phyloP scores from a whole-genome alignment of 1,140 invertebrate genomes.

The Bombus waltoni region DNA sequence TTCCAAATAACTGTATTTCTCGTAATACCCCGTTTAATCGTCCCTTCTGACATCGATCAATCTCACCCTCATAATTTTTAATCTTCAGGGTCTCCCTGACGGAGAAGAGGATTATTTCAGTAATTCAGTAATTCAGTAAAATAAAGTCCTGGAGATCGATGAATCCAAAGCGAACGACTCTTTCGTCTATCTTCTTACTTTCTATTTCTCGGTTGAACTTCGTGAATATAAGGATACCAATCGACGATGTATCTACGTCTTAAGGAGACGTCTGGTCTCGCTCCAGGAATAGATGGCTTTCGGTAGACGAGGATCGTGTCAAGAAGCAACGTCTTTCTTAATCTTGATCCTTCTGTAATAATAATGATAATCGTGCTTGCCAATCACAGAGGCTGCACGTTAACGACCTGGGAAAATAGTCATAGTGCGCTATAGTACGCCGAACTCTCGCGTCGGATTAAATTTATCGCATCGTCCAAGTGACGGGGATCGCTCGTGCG shows the following conservation, averaged over 20 bases:
- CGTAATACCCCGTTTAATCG: background rate
- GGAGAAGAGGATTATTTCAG: background rate
- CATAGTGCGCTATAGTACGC: background rate
- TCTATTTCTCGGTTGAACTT: background rate
- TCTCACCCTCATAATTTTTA: background rate
- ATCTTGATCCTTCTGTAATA: background rate
- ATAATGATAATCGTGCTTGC: conserved; percentile 34
- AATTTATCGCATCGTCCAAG: conserved; percentile 15
- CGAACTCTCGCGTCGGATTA: background rate
- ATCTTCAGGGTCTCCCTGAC: background rate
- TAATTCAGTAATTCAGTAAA: too few relatives aligned
- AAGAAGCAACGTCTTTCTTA: background rate
- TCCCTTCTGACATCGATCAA: background rate
- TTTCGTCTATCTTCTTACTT: background rate
- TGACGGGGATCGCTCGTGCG: background rate
- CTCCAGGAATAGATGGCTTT: background rate
- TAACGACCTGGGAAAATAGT: background rate
- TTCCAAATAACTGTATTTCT: background rate
- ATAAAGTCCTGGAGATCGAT: background rate
- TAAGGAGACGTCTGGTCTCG: background rate
- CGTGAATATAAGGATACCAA: too few relatives aligned
- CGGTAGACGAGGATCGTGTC: background rate
- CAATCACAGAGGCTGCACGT: conserved; percentile 31
- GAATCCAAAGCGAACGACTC: background rate
- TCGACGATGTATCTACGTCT: background rate